A percentile compares a stretch with the other conserved stretches of the same genome.
Evolutionary conservation across 2,888 invertebrate species (phyloP).

Genomic region (Sycophila texana): DNA sequence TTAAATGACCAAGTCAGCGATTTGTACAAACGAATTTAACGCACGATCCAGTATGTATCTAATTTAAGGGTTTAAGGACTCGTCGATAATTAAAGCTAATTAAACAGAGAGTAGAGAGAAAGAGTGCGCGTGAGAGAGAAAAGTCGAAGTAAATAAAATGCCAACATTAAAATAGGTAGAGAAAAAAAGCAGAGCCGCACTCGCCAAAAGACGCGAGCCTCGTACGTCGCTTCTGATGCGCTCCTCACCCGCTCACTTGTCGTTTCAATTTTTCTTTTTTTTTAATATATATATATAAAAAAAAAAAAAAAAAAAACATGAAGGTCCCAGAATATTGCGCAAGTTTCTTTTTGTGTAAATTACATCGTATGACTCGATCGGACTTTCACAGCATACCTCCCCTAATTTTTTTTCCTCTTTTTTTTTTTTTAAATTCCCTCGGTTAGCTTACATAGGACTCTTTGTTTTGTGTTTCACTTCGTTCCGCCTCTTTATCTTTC

Average conservation of each 20-base stretch:
- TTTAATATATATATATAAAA: no score
- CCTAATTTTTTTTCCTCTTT: not conserved
- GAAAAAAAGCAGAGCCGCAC: constrained; percentile 11
- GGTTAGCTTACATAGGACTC: constrained; percentile 40
- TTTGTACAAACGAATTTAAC: constrained; percentile 54
- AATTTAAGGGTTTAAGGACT: constrained; percentile 54
- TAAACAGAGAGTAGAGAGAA: constrained; percentile 40
- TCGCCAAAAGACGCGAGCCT: constrained; percentile 41
- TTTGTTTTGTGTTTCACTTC: constrained; percentile 52
- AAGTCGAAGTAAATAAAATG: no score
- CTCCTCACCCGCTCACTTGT: constrained; percentile 48
- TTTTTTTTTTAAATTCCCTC: constrained; percentile 42
- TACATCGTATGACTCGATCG: constrained; percentile 47
- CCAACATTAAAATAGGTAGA: not conserved
- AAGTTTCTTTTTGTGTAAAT: constrained; percentile 20
- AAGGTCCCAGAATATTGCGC: constrained; percentile 50
- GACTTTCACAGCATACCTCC: not conserved
- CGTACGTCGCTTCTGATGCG: constrained; percentile 40
- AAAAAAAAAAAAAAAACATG: no score
- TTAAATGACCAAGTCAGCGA: constrained; percentile 46
- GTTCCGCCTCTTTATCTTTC: constrained; percentile 19
- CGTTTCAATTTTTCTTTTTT: constrained; percentile 4
- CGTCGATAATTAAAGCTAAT: constrained; percentile 39
- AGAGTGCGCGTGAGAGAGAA: not conserved
- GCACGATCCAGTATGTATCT: constrained; percentile 57